Conservation (phyloP, 2,888 invertebrate species). For the Yponomeuta sedellus region DNA sequence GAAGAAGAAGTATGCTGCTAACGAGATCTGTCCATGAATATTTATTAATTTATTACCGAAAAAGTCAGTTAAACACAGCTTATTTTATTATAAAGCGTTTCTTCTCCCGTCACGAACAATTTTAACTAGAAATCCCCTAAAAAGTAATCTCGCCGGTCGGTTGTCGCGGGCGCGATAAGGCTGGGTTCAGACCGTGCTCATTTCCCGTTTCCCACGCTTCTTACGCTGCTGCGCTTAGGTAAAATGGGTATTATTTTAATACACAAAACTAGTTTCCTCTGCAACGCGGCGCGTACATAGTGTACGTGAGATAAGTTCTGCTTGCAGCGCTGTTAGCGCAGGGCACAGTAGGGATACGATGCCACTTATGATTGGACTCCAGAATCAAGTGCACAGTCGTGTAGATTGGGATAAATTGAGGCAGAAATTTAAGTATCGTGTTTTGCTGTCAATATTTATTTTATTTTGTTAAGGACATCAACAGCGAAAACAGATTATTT, state of each 20-base stretch:
- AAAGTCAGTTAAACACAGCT: too few relatives aligned
- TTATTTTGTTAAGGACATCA: too few relatives aligned
- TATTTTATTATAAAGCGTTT: neutral
- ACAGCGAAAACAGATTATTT: too few relatives aligned
- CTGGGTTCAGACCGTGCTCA: conserved; percentile 25
- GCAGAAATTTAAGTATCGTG: too few relatives aligned
- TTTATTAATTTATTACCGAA: too few relatives aligned
- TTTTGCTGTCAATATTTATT: too few relatives aligned
- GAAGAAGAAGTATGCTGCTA: too few relatives aligned
- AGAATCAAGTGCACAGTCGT: too few relatives aligned
- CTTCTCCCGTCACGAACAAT: neutral
- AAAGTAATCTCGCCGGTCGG: conserved; percentile 22
- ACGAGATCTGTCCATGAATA: too few relatives aligned
- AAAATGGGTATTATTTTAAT: conserved; percentile 24
- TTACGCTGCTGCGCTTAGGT: conserved; percentile 11
- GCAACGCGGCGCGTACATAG: conserved; percentile 20
- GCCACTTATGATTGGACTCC: neutral
- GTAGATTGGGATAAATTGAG: too few relatives aligned
- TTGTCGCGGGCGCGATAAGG: conserved; percentile 34
- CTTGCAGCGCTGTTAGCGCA: conserved; percentile 14
- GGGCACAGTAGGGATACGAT: neutral
- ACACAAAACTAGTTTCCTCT: conserved; percentile 32
- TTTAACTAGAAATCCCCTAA: neutral
- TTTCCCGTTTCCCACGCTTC: conserved; percentile 25
- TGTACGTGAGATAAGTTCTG: conserved; percentile 33